Percentiles rank a stretch among this genome's conserved stretches.
These are phyloP conservation scores for Cercopithecus hamlyni DNA, from an alignment of 2,797 vertebrate species.

Conservation along the genomic window DNA sequence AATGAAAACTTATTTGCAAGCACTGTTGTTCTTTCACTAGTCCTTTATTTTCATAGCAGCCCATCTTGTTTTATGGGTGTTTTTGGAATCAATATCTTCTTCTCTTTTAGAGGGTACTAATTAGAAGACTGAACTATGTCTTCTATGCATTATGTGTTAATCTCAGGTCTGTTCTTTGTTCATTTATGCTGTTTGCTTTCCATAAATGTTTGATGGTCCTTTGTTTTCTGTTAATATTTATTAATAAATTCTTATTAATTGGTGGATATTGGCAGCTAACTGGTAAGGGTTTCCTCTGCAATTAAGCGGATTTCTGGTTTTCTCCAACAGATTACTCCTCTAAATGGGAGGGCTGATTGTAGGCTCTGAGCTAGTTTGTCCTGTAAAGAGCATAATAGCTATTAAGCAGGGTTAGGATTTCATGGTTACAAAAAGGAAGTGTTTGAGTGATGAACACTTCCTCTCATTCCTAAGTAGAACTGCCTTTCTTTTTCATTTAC, in stretches of 20 bases:
- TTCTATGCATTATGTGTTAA: background rate
- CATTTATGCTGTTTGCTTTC: background rate
- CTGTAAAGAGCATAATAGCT: background rate
- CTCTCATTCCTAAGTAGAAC: background rate
- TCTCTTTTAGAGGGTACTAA: background rate
- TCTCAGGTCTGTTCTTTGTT: background rate
- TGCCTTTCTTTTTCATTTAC: background rate
- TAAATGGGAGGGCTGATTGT: background rate
- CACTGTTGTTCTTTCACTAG: background rate
- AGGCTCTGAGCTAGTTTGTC: background rate
- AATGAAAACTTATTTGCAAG: background rate
- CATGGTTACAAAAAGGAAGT: background rate
- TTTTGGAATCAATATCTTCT: background rate
- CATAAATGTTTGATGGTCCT: background rate
- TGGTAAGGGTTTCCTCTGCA: background rate
- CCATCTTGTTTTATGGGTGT: background rate
- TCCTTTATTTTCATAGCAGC: background rate
- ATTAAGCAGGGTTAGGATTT: background rate
- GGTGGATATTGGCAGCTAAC: background rate
- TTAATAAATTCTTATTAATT: background rate
- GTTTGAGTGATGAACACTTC: background rate
- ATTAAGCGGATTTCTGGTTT: background rate
- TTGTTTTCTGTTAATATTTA: background rate
- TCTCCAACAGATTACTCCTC: background rate
- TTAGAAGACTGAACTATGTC: background rate